Evolutionary conservation across 2,797 vertebrate genomes (phyloP).

Genomic region (Sternotherus odoratus): DNA sequence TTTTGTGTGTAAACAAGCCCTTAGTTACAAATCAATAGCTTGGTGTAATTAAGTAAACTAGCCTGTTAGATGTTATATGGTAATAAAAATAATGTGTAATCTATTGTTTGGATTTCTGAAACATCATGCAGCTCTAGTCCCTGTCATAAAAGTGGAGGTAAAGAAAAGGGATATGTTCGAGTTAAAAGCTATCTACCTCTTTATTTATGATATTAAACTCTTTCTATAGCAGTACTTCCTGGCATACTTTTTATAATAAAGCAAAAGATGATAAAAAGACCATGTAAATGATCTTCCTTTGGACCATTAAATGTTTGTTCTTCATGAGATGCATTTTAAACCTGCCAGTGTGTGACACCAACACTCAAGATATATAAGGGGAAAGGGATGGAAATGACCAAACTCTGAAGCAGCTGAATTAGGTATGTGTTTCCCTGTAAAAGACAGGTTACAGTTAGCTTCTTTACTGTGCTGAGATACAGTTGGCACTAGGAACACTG

Average conservation of each 20-base stretch:
- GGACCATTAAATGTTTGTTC: not conserved
- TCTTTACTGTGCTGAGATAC: not conserved
- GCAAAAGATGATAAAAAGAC: not conserved
- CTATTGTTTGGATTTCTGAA: not conserved
- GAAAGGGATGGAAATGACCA: not conserved
- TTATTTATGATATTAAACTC: not conserved
- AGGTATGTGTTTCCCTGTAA: not conserved
- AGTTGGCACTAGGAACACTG: accelerated
- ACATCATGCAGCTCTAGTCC: not conserved
- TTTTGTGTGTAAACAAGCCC: not conserved
- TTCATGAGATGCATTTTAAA: not conserved
- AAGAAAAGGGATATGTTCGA: not conserved
- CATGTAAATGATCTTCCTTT: not conserved
- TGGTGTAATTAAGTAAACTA: not conserved
- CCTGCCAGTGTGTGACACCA: not conserved
- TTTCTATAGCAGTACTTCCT: not conserved
- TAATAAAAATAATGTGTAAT: too few species aligned
- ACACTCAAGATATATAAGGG: not conserved
- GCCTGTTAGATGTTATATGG: too few species aligned
- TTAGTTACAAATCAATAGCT: not conserved
- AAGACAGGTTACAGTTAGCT: not conserved
- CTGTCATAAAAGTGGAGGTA: not conserved
- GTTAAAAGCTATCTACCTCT: not conserved
- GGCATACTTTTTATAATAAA: not conserved
- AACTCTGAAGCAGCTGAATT: not conserved